phyloP scores from a whole-genome alignment of 2,113 vertebrate species.

The Struthidea cinerea region DNA sequence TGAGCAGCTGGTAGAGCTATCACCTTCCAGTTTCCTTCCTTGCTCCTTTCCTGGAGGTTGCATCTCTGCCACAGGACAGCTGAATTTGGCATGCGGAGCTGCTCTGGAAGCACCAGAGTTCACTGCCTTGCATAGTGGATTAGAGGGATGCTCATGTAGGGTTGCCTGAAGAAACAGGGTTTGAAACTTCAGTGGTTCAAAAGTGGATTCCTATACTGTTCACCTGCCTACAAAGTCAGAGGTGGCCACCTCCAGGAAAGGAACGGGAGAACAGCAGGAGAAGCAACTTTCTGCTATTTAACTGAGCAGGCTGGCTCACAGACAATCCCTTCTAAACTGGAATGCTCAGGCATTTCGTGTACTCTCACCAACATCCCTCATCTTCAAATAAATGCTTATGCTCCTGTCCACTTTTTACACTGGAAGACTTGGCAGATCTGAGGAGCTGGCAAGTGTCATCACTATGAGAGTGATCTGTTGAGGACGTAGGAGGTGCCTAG shows the following conservation, averaged over 20 bases:
- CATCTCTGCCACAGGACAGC: neutral
- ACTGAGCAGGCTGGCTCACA: neutral
- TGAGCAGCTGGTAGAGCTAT: neutral
- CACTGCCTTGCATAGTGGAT: neutral
- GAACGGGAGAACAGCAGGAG: neutral
- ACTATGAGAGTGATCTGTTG: neutral
- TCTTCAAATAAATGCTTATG: neutral
- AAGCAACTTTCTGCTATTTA: neutral
- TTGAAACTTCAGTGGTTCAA: neutral
- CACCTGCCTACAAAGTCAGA: neutral
- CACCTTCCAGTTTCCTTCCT: neutral
- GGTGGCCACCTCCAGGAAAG: neutral
- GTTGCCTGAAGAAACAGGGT: neutral
- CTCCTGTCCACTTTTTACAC: neutral
- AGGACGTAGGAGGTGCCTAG: neutral
- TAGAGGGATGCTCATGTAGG: fast-evolving
- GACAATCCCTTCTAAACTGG: neutral
- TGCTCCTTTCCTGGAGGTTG: neutral
- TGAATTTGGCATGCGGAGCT: neutral
- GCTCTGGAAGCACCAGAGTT: neutral
- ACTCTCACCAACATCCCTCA: neutral
- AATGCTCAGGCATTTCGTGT: neutral
- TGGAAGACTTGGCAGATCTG: neutral
- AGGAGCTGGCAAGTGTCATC: neutral
- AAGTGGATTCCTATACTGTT: neutral